Evolutionary conservation across 53 echinoderm and acorn worm species (phyloP), one percentile per base, ranked within the genome.

Genomic region (Paracentrotus lividus): DNA sequence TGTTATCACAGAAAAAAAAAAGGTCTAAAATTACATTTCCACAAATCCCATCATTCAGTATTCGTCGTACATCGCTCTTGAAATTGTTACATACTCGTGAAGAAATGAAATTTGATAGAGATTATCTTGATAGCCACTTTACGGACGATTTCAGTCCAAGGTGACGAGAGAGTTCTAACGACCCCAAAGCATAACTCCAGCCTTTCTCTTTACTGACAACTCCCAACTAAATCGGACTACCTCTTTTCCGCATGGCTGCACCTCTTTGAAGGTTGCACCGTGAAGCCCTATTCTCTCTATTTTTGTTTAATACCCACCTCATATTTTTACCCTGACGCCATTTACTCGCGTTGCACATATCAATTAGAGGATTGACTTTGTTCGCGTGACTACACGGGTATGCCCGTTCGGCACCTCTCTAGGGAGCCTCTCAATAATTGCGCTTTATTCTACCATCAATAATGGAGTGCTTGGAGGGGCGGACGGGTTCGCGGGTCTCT

Each of bases 401-500:
- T 81, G 47, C 45, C 65, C 14, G 27, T 9, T 2, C 12, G 45
- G 57, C 8, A 10, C 44, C 66, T 89, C 89, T 29, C 64, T 5
- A 43, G 89, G 44, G 89, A 60, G 43, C 89, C 60, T 42, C 60
- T 33, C 64, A 59, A 64, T 89, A 89, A 89, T 89, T 89, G 89
- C 89, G 57, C 89, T 89, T 89, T 65, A 59, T 61, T 61, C 89
- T 89, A 44, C 60, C 89, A 61, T 89, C 89, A 89, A 89, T 89
- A 61, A 89, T 89, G 15, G 55, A 86, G 34, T 18, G 33, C 81
- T 55, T 8, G 3, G 16, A 47, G 55, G 38, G 86, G 38, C 7
- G 27, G 15, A 56, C 36, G 24, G 56, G 86, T 56, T 56, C 54
- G 38, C 36, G 24, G 56, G 86, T 56, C 86, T 55, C 0, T 56